Evolutionary conservation across 2,113 vertebrate species (phyloP), one percentile per base, ranked within the genome.

Genomic region (Atherinomorus stipes): DNA sequence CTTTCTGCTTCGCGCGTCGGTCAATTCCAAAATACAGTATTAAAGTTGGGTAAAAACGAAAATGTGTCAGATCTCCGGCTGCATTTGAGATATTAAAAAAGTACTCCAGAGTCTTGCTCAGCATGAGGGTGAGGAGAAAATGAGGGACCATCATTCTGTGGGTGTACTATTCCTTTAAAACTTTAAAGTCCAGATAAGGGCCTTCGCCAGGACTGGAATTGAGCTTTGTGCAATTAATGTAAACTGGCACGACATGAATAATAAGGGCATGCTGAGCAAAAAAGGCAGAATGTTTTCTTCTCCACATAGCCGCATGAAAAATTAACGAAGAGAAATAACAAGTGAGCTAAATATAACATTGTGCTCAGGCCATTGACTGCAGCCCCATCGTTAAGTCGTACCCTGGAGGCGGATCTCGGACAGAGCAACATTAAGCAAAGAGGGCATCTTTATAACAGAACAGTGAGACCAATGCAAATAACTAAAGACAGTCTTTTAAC

Each of bases 291-390:
- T 0, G 2, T 60, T 53, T 60, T 66, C 23, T 22, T 25, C 49
- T 52, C 31, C 45, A 38, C 40, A 57, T 57, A 64, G 70, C 57
- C 71, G 44, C 73, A 80, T 80, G 3, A 80, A 77, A 78, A 66
- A 83, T 56, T 34, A 51, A 79, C 50, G 4, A 81, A 76, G 22
- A 71, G 18, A 71, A 75, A 74, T 73, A 80, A 78, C 47, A 70
- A 80, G 64, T 47, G 21, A 51, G 60, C 63, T 85, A 80, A 86
- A 86, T 85, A 85, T 77, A 89, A 75, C 71, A 47, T 12, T 60
- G 78, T 61, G 66, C 66, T 54, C 56, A 13, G 60, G 58, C 49
- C 23, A 45, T 44, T 76, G 57, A 66, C 60, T 64, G 67, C 58
- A 21, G 53, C 25, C 34, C 37, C 69, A 53, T 81, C 26, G 7